Percentiles rank a stretch among this genome's conserved stretches.
Conservation (phyloP, 2,113 vertebrate genomes). For the Porphyrio hochstetteri region DNA sequence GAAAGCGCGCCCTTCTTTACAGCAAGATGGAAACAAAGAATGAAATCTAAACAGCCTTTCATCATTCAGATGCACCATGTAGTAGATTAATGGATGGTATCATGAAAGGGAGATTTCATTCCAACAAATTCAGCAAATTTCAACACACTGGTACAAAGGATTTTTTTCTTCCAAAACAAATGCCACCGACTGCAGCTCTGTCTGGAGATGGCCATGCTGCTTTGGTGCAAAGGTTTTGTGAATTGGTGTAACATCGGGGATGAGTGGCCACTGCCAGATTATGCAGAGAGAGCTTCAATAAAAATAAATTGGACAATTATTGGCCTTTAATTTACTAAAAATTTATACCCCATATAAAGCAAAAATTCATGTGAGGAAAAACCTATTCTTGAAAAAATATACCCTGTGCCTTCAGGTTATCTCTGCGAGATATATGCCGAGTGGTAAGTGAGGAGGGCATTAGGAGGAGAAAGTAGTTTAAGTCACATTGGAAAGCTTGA, state of each 20-base stretch:
- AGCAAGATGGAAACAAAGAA: neutral
- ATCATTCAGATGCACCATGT: neutral
- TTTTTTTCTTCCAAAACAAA: neutral
- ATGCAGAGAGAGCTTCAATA: neutral
- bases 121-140: neutral
- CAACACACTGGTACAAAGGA: neutral
- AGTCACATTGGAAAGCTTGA: neutral
- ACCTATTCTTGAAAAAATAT: no score
- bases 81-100: neutral
- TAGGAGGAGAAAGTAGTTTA: neutral
- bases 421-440: neutral
- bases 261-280: neutral
- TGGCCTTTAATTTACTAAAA: neutral
- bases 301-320: neutral
- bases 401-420: no score
- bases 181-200: neutral
- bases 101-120: neutral
- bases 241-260: neutral
- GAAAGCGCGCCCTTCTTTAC: neutral
- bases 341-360: neutral
- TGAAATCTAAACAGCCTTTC: neutral
- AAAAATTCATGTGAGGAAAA: neutral
- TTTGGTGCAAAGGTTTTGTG: neutral
- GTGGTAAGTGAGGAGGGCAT: accelerated
- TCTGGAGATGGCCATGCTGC: neutral